These are phyloP conservation scores for Plebejus anna DNA, from an alignment of 2,888 invertebrate genomes.

Conservation along the genomic window DNA sequence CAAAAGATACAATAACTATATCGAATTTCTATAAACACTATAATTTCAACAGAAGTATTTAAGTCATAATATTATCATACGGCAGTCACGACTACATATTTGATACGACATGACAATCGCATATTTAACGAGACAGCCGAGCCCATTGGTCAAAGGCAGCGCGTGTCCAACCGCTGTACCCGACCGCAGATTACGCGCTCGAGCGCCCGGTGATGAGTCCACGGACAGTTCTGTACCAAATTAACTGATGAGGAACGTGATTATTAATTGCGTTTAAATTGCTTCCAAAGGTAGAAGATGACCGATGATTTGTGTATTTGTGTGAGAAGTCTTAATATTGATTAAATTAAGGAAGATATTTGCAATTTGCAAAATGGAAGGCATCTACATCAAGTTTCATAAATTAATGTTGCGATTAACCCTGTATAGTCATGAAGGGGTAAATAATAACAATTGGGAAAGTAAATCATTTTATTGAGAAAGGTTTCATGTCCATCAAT, in stretches of 20 bases:
- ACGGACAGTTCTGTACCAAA: conserved; percentile 27
- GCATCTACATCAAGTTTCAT: too few relatives aligned
- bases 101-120: conserved; percentile 22
- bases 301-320: background rate
- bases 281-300: background rate
- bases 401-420: too few relatives aligned
- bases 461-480: too few relatives aligned
- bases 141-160: conserved; percentile 51
- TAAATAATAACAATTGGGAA: too few relatives aligned
- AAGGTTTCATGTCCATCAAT: background rate
- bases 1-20: too few relatives aligned
- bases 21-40: background rate
- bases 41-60: background rate
- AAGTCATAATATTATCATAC: background rate
- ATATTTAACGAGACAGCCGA: conserved; percentile 31
- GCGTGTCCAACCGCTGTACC: conserved; percentile 52
- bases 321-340: too few relatives aligned
- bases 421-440: too few relatives aligned
- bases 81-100: background rate
- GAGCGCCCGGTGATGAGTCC: conserved; percentile 62
- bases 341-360: too few relatives aligned
- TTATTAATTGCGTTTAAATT: conserved; percentile 8
- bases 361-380: too few relatives aligned
- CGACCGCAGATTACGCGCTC: conserved; percentile 74
- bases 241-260: background rate